Evolutionary conservation across 1,140 invertebrate genomes (phyloP), one percentile per base, ranked within the genome.

Genomic region (Orius insidiosus): DNA sequence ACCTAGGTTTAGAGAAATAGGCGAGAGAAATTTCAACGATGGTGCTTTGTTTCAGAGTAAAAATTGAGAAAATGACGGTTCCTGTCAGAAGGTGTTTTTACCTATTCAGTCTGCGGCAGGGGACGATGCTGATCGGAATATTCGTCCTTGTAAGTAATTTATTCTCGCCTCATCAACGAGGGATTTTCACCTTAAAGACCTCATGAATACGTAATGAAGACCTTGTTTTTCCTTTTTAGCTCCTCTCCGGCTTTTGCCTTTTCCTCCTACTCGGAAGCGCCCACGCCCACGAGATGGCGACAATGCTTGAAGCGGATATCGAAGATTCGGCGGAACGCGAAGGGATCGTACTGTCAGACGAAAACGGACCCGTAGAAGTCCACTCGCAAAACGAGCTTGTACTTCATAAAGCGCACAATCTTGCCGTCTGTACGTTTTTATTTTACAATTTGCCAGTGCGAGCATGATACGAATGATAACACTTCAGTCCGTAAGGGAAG

Each of bases 121-220:
- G 67, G 13, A 68, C 67, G 1, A 59, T 68, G 15, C 50, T 68
- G 6, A 67, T 68, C 33, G 66, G 65, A 7, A 61, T 68, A 42
- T 50, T 65, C 2, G 63, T 68, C 46, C 45, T 68, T 59, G 67
- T 68, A 55, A 58, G 59, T 56, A 18, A 40, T 46, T 38, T 33
- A 46, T 11, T 35, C 34, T 6, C 13, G 5, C 39, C 13, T 15
- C 39, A 14, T 16, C 13, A 14, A n/a, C 18, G 3, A 41, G 4
- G 39, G 16, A 41, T 14, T 19, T 40, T 6, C 5, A 38, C n/a
- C 10, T 40, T 40, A 15, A n/a, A 13, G 2, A 15, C 13, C 3
- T 13, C 14, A 3, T 40, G 10, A 14, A 10, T 14, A 40, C 15
- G 13, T 15, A 40, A 15, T 40, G 38, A 4, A 5, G 13, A 9